Base-by-base conservation (phyloP, 1,140 invertebrate species). In the Drosophila erecta region DNA sequence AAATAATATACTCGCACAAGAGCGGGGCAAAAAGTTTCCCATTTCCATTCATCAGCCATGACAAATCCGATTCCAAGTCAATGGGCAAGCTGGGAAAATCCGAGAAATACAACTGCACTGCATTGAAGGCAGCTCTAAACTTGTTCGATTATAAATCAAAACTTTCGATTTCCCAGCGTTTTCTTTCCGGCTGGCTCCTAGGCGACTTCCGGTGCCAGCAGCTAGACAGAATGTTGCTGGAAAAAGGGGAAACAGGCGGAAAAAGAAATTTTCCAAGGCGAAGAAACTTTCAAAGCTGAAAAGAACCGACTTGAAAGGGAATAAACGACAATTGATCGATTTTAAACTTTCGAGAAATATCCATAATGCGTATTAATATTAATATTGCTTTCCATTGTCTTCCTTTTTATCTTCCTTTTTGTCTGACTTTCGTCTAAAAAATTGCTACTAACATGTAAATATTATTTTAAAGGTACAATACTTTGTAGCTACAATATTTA, bases 71-170 rank as follows among this genome's bases (percentile, higher is more conserved):
- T 47, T 40, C 35, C 51, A 57, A 40, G 33, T 55, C 60, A 33
- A 24, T 46, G 50, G 60, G 44, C 46, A 46, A 49, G 37, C 35
- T 14, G 14, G 15, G 44, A 35, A 43, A 59, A 33, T 15, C 38
- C 38, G 64, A 50, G 35, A 51, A 70, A 55, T 76, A 47, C 55
- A 62, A 51, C 50, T 38, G 65, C 41, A 44, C 69, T 69, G 70
- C 69, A 69, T 70, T 49, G 75, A 83, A 62, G 67, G 70, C 64
- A 84, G 71, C 76, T 83, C 49, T 57, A 85, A 84, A 80, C 57
- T 84, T 85, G 69, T 72, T 30, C 80, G 81, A 67, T 78, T 86
- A 78, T 78, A 86, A 81, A 81, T 87, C 74, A 86, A 81, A 86
- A 86, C 83, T 81, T 86, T 87, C 69, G 62, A 81, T 75, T 81